Evolutionary conservation across 1,140 invertebrate species (phyloP), one percentile per base, ranked within the genome.

Genomic region (Drosophila paulistorum): DNA sequence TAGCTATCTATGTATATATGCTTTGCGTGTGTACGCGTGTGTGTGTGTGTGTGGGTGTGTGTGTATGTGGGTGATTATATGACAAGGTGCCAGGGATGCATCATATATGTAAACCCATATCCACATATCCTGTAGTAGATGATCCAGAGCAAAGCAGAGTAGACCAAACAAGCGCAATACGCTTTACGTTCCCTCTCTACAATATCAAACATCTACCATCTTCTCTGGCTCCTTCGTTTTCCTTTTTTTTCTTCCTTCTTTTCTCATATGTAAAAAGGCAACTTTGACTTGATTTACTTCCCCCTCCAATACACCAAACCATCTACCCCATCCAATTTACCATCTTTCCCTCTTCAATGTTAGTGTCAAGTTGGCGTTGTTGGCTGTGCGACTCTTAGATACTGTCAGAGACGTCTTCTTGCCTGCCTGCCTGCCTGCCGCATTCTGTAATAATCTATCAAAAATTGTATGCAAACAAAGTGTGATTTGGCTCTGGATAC

Each of bases 381-480:
- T 84, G 72, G 74, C 78, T 86, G 79, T 87, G 76, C 68, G 79
- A 70, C 79, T 87, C 58, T 45, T 54, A 86, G 83, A 87, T 86
- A 87, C 83, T 86, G 83, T 86, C 83, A 86, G 51, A 23, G 10
- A 26, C 20, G 33, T 14, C 13, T 54, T 35, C 23, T 54, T n/a
- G 26, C 51, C 26, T 20, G 11, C 7, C 51, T 30, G 14, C 13
- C 11, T 48, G 33, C 39, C 35, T 82, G 83, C 76, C 79, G 70
- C 84, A 79, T 87, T 80, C 79, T 74, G 73, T 87, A 86, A 86
- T 86, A 86, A 86, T 86, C 83, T 86, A 87, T 86, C 83, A 86
- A 86, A 86, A 86, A 86, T 83, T 87, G 76, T 86, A 65, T 74
- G 83, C 83, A 86, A 86, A 86, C 83, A 86, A 83, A 86, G 83